Conservation (phyloP, 1,140 invertebrate species). For the Apis laboriosa region DNA sequence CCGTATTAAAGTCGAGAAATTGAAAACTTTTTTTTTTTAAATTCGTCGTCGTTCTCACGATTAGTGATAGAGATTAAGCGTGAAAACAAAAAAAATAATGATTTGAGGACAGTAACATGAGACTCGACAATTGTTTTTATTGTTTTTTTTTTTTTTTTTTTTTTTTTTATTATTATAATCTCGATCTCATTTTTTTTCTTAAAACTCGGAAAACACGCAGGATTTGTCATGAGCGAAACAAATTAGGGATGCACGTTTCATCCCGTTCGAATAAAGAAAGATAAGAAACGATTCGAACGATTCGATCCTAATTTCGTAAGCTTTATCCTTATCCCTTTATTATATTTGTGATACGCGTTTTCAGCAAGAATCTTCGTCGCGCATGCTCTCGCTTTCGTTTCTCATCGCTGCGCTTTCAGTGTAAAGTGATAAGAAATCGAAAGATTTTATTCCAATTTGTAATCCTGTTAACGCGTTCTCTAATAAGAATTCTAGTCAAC, state of each 20-base stretch:
- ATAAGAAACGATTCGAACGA: not conserved
- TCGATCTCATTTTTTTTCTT: not conserved
- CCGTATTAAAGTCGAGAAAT: not conserved
- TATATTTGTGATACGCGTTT: not conserved
- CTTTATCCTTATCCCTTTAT: not conserved
- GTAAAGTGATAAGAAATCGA: conserved; percentile 6
- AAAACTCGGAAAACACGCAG: too few relatives aligned
- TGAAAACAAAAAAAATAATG: not conserved
- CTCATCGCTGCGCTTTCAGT: conserved; percentile 3
- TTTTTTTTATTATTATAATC: not conserved
- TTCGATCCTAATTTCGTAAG: not conserved
- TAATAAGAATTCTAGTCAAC: conserved; percentile 60
- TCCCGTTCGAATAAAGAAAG: not conserved
- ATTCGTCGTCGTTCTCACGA: not conserved
- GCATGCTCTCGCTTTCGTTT: not conserved
- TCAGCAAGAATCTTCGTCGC: not conserved
- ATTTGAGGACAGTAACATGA: conserved; percentile 38
- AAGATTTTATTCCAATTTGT: not conserved
- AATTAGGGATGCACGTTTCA: not conserved
- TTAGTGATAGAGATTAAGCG: not conserved
- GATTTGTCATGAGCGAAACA: not conserved
- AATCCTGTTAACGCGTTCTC: not conserved
- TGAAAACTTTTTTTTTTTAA: not conserved
- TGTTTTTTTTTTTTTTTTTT: not conserved
- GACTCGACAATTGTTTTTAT: conserved; percentile 30